Evolutionary conservation across 2,113 vertebrate genomes (phyloP), one percentile per base, ranked within the genome.

Genomic region (Calypte anna): DNA sequence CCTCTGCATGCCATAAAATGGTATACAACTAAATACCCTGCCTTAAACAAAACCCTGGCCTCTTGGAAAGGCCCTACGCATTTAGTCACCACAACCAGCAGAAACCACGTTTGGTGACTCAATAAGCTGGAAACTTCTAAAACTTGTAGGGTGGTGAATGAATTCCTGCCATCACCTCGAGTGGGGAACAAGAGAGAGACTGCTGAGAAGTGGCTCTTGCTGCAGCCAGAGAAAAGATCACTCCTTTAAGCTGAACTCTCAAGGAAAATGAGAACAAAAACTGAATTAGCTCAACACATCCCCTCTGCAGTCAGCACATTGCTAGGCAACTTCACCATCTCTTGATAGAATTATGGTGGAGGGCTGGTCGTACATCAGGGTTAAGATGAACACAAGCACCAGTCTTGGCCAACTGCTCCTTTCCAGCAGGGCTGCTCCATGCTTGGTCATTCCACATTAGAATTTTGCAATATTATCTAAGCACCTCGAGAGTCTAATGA

Each of bases 291-390:
- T 86, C 76, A 62, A 92, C 53, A 90, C 82, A 38, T 90, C 64
- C 94, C 91, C 90, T 94, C 88, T 93, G 86, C 63, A 73, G 59
- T 87, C 59, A 70, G 70, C 77, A 91, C 79, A 94, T 91, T 77
- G 86, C 91, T 96, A 95, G 93, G 96, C 96, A 97, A 95, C 96
- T 96, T 96, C 11, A 80, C 86, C 88, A 81, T 79, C 96, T 90
- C 79, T 83, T 91, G 95, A 92, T 67, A 96, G 95, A 94, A 95
- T 93, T 90, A 94, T 80, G 95, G 91, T 87, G 77, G 86, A 93
- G 92, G 79, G 88, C 90, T 75, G 86, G 90, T 94, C 66, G 25
- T 95, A 91, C 93, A 95, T 94, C 95, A 96, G 90, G 93, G 93
- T 96, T 96, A 96, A 97, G 92, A 96, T 62, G 93, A 94, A 88